phyloP scores from a whole-genome alignment of 2,888 invertebrate genomes.

The Acrobasis consociella region DNA sequence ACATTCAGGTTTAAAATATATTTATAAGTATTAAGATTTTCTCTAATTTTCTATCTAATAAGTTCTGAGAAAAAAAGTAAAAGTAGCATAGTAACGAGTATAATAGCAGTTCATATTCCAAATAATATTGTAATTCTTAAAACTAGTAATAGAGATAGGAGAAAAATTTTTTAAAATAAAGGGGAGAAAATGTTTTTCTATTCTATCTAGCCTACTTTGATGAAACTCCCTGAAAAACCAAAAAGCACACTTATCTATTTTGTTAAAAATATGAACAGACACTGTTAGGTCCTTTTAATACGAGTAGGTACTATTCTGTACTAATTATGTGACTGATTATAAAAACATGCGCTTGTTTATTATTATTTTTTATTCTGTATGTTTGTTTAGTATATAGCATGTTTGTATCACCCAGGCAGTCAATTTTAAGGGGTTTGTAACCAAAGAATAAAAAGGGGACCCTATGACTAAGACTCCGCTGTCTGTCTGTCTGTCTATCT shows the following conservation, averaged over 20 bases:
- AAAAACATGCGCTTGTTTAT: too few species aligned
- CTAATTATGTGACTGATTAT: too few species aligned
- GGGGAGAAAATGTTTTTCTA: not conserved
- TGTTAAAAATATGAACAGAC: not conserved
- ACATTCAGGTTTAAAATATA: conserved; percentile 17
- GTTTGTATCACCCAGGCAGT: too few species aligned
- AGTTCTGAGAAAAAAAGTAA: conserved; percentile 7
- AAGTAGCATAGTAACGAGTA: not conserved
- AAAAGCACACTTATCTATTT: not conserved
- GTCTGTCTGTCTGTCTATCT: too few species aligned
- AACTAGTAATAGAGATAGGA: conserved; percentile 2
- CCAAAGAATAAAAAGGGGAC: too few species aligned
- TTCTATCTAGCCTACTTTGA: not conserved
- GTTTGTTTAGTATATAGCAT: too few species aligned
- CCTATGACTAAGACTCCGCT: too few species aligned
- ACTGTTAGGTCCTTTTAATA: not conserved
- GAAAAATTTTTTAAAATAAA: not conserved
- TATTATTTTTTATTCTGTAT: too few species aligned
- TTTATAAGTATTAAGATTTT: not conserved
- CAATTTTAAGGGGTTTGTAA: too few species aligned
- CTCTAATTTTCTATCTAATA: conserved; percentile 6
- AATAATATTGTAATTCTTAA: conserved; percentile 3
- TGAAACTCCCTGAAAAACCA: not conserved
- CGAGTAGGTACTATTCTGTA: too few species aligned
- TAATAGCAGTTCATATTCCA: not conserved